Percentiles rank a stretch among this genome's conserved stretches.
Conservation (phyloP, 1,140 invertebrate genomes). For the Acromyrmex charruanus region DNA sequence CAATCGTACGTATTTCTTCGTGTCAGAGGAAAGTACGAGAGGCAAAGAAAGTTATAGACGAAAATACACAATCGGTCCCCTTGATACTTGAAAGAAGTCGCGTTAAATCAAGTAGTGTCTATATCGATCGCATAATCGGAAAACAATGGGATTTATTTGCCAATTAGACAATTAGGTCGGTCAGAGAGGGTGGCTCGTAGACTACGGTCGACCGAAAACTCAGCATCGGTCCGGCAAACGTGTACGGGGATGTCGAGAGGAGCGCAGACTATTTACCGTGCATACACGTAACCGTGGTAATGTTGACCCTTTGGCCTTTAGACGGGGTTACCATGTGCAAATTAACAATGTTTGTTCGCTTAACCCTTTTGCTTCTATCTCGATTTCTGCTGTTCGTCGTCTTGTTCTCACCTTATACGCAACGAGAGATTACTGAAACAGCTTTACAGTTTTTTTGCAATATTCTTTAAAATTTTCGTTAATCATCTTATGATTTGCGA, state of each 20-base stretch:
- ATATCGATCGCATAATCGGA: constrained; percentile 73
- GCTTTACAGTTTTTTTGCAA: background rate
- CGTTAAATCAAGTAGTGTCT: constrained; percentile 44
- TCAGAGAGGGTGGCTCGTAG: constrained; percentile 50
- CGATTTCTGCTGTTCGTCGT: constrained; percentile 34
- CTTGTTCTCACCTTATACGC: constrained; percentile 20
- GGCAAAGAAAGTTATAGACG: too few species aligned
- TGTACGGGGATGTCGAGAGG: constrained; percentile 77
- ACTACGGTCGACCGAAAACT: constrained; percentile 65
- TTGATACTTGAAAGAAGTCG: constrained; percentile 14
- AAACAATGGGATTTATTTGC: constrained; percentile 84
- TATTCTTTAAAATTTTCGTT: background rate
- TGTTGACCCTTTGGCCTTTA: constrained; percentile 83
- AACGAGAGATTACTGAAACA: background rate
- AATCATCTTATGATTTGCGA: background rate
- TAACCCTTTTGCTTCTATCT: constrained; percentile 77
- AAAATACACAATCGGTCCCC: too few species aligned
- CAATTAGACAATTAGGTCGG: constrained; percentile 82
- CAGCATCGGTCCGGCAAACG: constrained; percentile 51
- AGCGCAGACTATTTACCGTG: constrained; percentile 81
- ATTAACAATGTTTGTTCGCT: constrained; percentile 84
- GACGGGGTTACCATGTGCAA: constrained; percentile 76
- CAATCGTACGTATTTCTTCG: too few species aligned
- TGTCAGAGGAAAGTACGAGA: too few species aligned
- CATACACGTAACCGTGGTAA: constrained; percentile 75